Evolutionary conservation across 2,797 vertebrate species (phyloP).

Genomic region (Varecia variegata): DNA sequence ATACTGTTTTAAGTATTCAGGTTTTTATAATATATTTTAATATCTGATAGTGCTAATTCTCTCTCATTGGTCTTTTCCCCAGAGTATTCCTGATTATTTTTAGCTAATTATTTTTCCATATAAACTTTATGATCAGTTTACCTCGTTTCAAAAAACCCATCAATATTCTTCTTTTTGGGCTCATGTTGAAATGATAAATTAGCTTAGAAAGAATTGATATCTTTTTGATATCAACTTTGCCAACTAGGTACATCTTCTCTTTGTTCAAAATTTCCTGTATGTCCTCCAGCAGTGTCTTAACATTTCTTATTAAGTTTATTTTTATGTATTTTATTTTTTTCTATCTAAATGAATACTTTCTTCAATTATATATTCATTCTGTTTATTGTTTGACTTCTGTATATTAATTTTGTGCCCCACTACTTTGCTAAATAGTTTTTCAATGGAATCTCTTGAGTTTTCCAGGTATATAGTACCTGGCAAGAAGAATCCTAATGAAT

Average conservation of each 20-base stretch:
- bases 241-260: background rate
- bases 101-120: constrained; percentile 15
- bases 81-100: background rate
- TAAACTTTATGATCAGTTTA: background rate
- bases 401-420: constrained; percentile 32
- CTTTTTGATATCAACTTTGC: background rate
- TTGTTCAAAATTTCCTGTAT: constrained; percentile 1
- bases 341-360: background rate
- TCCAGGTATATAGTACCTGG: background rate
- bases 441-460: background rate
- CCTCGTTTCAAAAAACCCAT: constrained; percentile 4
- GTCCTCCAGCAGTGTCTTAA: background rate
- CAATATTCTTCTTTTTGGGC: background rate
- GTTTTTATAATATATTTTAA: background rate
- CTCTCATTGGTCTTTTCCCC: background rate
- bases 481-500: background rate
- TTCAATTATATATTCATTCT: background rate
- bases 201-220: constrained; percentile 1
- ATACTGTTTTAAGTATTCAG: background rate
- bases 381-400: background rate
- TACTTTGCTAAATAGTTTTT: constrained; percentile 27
- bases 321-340: background rate
- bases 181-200: constrained; percentile 27
- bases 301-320: constrained; percentile 16
- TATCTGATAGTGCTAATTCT: background rate